Conservation (phyloP, 1,140 invertebrate genomes). For the Dermatophagoides farinae region DNA sequence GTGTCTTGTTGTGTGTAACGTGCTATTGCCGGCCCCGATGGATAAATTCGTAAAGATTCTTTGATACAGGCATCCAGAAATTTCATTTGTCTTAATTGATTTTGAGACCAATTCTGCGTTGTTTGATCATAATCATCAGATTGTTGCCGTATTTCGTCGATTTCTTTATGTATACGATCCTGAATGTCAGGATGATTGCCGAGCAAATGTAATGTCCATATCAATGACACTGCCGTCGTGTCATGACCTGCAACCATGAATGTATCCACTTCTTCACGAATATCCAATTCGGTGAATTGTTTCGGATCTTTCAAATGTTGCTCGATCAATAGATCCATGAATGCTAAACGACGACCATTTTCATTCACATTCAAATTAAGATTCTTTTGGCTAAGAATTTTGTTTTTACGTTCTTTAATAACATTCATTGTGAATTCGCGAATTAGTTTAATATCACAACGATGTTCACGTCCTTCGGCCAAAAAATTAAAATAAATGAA, state of each 20-base stretch:
- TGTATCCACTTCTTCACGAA: conserved; percentile 76
- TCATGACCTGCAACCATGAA: conserved; percentile 66
- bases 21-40: conserved; percentile 48
- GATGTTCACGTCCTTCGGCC: not conserved
- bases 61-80: conserved; percentile 22
- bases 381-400: conserved; percentile 20
- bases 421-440: conserved; percentile 7
- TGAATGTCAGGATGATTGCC: conserved; percentile 42
- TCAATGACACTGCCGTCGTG: conserved; percentile 46
- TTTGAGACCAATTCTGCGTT: conserved; percentile 32
- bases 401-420: conserved; percentile 39
- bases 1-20: conserved; percentile 42
- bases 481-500: conserved; percentile 38
- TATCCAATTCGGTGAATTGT: conserved; percentile 60
- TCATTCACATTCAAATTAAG: not conserved
- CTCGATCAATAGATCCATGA: conserved; percentile 76
- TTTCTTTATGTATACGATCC: conserved; percentile 24
- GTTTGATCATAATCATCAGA: conserved; percentile 25
- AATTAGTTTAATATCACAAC: not conserved
- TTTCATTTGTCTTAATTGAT: conserved; percentile 50
- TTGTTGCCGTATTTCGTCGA: conserved; percentile 19
- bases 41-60: conserved; percentile 21
- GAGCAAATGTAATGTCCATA: conserved; percentile 45
- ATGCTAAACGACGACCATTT: conserved; percentile 45
- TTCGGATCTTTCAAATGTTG: conserved; percentile 23